Base-by-base conservation (phyloP, 2,888 invertebrate genomes). In the Ochropacha duplaris region DNA sequence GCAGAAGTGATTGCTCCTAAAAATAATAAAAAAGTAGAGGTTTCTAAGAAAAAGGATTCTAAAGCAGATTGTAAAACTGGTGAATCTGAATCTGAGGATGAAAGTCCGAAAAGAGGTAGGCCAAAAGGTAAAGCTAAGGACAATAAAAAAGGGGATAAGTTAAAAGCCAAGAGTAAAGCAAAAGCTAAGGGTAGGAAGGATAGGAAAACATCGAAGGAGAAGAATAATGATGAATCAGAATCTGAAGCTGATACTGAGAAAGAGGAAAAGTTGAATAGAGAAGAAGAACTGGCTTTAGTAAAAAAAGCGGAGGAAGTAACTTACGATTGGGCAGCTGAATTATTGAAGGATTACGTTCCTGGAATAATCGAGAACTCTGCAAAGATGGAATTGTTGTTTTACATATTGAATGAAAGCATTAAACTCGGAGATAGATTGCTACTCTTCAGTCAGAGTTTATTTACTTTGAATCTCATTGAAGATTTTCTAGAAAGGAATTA, bases 391-490 rank as follows among this genome's bases (percentile, higher is more conserved):
- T 94, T 99, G 50, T 96, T 99, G 76, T 97, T 99, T 86, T 96
- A 96, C 69, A 96, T 99, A 64, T 93, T 99, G 54, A 96, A 97
- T 68, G 97, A 98, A 85, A 97, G 98, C 66, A 95, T 99, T 56
- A 94, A 94, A 60, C 86, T 96, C 61, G 98, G 98, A 0, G 99
- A 99, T 88, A 96, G 99, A 62, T 94, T 99, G 59, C 93, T 99
- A 57, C 95, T 99, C 4, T 99, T 99, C 86, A 99, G 99, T 74
- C 99, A 99, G 86, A 99, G 98, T 75, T 94, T 99, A 59, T 96
- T 99, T 71, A 99, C 99, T 0, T 90, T 99, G 66, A 98, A 98
- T 93, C 94, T 99, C 61, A 97, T 99, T 62, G 99, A 99, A 93
- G 97, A 98, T 80, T 98, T 98, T 84, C 93, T 99, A 65, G 96